phyloP scores from a whole-genome alignment of 1,140 invertebrate genomes.

The Aphis craccivora region DNA sequence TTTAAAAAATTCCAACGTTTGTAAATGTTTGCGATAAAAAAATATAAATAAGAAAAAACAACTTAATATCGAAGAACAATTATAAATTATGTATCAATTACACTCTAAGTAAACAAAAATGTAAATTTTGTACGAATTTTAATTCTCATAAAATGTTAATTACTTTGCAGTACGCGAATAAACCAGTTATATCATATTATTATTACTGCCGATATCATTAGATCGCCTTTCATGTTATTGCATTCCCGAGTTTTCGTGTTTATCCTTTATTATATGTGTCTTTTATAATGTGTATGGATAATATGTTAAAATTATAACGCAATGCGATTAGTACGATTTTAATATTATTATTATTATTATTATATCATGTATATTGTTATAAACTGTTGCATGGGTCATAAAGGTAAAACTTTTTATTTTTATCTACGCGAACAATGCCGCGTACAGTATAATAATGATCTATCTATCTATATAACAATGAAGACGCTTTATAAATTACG shows the following conservation, averaged over 20 bases:
- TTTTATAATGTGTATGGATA: not conserved
- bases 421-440: conserved; percentile 14
- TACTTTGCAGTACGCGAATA: not conserved
- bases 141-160: conserved; percentile 11
- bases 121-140: conserved; percentile 34
- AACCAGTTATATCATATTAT: not conserved
- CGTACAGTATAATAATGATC: not conserved
- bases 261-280: not conserved
- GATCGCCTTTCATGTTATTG: not conserved
- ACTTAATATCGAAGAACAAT: not conserved
- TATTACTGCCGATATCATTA: not conserved
- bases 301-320: not conserved
- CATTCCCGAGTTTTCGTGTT: not conserved
- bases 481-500: conserved; percentile 28
- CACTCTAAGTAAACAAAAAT: not conserved
- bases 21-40: not conserved
- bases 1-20: not conserved
- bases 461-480: conserved; percentile 32
- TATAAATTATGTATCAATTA: conserved; percentile 33
- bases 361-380: conserved; percentile 17
- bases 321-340: not conserved
- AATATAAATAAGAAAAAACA: not conserved
- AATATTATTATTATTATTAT: conserved; percentile 9
- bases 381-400: not conserved
- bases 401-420: conserved; percentile 3